These are phyloP conservation scores for Ceyx margarethae DNA, from an alignment of 2,113 vertebrate species.

Conservation along the genomic window DNA sequence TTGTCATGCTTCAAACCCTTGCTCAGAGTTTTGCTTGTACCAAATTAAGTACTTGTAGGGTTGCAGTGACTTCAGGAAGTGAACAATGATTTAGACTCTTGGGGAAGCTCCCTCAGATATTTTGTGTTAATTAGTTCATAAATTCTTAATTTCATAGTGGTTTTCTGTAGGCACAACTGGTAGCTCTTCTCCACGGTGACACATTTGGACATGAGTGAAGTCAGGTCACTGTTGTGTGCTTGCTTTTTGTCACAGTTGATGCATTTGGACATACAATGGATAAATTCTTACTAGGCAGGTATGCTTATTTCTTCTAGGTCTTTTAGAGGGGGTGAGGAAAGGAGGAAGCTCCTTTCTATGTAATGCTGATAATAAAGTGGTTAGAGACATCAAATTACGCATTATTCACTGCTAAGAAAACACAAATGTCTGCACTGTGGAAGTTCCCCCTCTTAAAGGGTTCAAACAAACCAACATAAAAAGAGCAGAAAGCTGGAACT, in stretches of 20 bases:
- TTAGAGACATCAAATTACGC: background rate
- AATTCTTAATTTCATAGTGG: background rate
- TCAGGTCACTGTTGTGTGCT: background rate
- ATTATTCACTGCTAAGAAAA: background rate
- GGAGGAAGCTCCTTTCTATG: background rate
- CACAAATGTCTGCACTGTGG: background rate
- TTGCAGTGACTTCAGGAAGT: background rate
- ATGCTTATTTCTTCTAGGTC: background rate
- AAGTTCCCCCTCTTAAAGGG: background rate
- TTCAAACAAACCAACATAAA: background rate
- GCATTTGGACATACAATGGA: background rate
- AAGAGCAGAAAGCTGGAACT: background rate
- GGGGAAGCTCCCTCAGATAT: background rate
- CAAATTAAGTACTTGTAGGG: background rate
- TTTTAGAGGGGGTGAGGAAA: background rate
- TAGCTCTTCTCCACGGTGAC: background rate
- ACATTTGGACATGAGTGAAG: fast-evolving
- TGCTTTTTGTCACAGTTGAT: background rate
- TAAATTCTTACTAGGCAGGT: background rate
- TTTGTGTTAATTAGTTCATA: background rate
- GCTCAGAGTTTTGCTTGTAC: background rate
- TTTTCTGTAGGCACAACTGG: background rate
- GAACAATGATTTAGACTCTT: background rate
- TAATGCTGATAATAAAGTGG: background rate
- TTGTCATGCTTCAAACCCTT: background rate